These are phyloP conservation scores for Nesogale talazaci DNA, from an alignment of 2,113 vertebrate genomes.

Conservation along the genomic window DNA sequence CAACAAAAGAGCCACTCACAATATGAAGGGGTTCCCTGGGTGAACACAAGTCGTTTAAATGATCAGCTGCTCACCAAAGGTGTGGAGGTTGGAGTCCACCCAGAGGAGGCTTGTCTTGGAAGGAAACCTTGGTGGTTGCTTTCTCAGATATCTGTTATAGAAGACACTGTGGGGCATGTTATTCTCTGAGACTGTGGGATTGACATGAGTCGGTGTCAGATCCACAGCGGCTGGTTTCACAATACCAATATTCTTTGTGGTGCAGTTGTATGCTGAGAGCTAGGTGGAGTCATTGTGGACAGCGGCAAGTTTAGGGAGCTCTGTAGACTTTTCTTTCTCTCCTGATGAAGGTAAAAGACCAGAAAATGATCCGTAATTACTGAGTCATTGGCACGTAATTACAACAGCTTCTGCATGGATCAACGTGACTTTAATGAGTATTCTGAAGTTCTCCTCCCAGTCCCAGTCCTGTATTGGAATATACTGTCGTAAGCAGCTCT, in stretches of 20 bases:
- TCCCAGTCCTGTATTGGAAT: not conserved
- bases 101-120: not conserved
- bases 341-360: constrained; percentile 54
- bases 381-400: not conserved
- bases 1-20: not conserved
- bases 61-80: not conserved
- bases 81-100: not conserved
- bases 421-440: not conserved
- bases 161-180: not conserved
- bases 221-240: not conserved
- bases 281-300: not conserved
- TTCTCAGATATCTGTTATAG: not conserved
- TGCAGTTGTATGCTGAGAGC: not conserved
- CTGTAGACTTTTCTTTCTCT: not conserved
- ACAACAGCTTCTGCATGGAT: not conserved
- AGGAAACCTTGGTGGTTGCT: not conserved
- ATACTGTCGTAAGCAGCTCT: not conserved
- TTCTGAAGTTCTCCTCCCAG: not conserved
- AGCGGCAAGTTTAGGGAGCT: constrained; percentile 16
- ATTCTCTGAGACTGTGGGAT: not conserved
- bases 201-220: not conserved
- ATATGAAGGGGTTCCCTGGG: not conserved
- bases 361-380: constrained; percentile 56
- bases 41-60: not conserved
- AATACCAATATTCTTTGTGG: not conserved